Evolutionary conservation across 2,113 vertebrate genomes (phyloP).

Genomic region (Catharus bicknelli): DNA sequence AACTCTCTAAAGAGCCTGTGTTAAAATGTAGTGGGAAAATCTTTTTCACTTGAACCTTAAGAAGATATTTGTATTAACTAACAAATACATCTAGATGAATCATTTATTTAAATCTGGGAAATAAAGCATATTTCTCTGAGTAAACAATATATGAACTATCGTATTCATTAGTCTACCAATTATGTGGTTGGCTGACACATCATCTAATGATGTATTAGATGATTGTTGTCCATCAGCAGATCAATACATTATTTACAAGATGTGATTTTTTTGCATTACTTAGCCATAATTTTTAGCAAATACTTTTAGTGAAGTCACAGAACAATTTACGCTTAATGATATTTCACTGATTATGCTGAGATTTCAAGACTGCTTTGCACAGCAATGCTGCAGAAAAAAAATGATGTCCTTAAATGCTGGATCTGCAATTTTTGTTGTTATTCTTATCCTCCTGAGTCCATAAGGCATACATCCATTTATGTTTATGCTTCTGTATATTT

Average conservation of each 20-base stretch:
- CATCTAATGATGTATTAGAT: neutral
- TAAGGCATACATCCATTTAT: neutral
- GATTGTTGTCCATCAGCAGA: neutral
- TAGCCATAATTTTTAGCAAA: neutral
- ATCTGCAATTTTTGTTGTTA: neutral
- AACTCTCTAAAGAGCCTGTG: neutral
- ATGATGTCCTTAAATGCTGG: neutral
- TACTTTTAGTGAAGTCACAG: neutral
- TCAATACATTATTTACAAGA: slow-evolving; percentile 29
- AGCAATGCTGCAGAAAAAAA: neutral
- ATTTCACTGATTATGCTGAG: neutral
- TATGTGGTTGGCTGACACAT: slow-evolving; percentile 19
- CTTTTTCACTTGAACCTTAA: neutral
- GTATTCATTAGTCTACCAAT: slow-evolving; percentile 39
- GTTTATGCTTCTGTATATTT: neutral
- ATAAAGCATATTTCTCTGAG: slow-evolving; percentile 19
- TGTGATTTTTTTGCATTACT: neutral
- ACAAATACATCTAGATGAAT: slow-evolving; percentile 22
- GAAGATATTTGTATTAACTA: neutral
- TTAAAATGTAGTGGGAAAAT: neutral
- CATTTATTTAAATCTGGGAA: slow-evolving; percentile 61
- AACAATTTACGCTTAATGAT: neutral
- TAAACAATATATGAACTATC: slow-evolving; percentile 41
- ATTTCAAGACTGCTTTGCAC: neutral
- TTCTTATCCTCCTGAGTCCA: neutral